Base-by-base conservation (phyloP, 2,888 invertebrate species). In the Pinctada fucata region DNA sequence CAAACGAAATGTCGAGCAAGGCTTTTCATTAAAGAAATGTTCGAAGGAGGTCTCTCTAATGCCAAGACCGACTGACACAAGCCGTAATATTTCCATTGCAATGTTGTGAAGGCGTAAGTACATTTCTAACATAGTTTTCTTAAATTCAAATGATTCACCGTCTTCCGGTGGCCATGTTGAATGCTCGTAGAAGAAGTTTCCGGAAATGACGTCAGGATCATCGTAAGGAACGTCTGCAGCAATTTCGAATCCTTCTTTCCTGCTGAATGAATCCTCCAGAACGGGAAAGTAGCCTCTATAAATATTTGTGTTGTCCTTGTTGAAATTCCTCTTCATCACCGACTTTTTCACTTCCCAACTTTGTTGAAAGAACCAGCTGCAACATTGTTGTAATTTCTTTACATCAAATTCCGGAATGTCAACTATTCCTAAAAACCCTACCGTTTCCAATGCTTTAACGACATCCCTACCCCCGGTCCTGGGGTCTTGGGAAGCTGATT, bases 241-340 rank as follows among this genome's bases (percentile, higher is more conserved):
- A 64, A 86, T 83, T 63, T 88, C 88, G 76, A 86, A 88, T 0
- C 87, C 88, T 75, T 88, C 87, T 49, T 88, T 88, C 63, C 85
- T 80, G 51, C 85, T 86, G 3, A 82, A 82, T 73, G 83, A 85
- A 0, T 78, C 83, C 72, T 83, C 79, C 1, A 83, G 82, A 2
- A 86, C 82, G 0, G 88, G 88, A 69, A 87, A 88, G 77, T 86
- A 88, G 0, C 88, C 88, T 6, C 88, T 80, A 75, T 87, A 88
- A 0, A 85, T 79, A 75, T 87, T 87, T 6, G 64, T 50, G 51
- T 84, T 86, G 10, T 82, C 78, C 1, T 82, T 76, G 47, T 85
- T 85, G 84, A 85, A 88, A 31, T 72, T 72, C 10, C 84, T 83
- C 63, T 85, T 79, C 48, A 83, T 72, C 47, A 86, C 65, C 8